A percentile compares a stretch with the other conserved stretches of the same genome.
These are phyloP conservation scores for Aphrocallistes beatrix DNA, from an alignment of 37 sponge, comb jelly and placozoan genomes.

Conservation along the genomic window DNA sequence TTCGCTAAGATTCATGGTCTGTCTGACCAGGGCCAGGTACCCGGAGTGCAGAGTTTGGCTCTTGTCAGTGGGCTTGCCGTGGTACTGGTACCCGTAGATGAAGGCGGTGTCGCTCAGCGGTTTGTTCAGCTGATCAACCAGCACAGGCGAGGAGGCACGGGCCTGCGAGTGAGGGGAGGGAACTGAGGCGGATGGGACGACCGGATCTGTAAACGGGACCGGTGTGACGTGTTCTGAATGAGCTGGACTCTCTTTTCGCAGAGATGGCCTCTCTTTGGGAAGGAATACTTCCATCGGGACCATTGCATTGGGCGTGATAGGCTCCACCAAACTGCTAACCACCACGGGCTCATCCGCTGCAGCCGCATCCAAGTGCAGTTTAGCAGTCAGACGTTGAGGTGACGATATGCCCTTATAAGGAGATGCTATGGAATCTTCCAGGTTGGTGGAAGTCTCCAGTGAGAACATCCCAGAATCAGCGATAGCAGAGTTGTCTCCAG, in stretches of 20 bases:
- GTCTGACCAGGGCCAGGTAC: neutral
- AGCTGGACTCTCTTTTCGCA: neutral
- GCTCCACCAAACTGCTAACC: constrained; percentile 4
- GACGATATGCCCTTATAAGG: neutral
- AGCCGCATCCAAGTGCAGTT: neutral
- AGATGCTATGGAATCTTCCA: neutral
- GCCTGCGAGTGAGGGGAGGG: neutral
- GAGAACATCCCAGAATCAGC: constrained; percentile 15
- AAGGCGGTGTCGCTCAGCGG: neutral
- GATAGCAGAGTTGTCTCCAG: neutral
- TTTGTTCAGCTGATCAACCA: neutral
- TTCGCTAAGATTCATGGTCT: neutral
- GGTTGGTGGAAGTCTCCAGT: neutral
- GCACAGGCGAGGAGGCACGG: neutral
- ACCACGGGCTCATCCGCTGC: neutral
- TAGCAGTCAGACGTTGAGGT: neutral
- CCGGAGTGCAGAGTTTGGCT: neutral
- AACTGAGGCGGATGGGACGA: neutral
- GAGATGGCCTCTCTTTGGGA: neutral
- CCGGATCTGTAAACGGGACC: neutral
- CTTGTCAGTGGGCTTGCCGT: neutral
- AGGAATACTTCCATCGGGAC: neutral
- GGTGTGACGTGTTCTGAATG: neutral
- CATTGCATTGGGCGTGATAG: neutral
- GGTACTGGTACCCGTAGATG: neutral